These are phyloP conservation scores for Actenoides hombroni DNA, from an alignment of 2,113 vertebrate genomes.

Conservation along the genomic window DNA sequence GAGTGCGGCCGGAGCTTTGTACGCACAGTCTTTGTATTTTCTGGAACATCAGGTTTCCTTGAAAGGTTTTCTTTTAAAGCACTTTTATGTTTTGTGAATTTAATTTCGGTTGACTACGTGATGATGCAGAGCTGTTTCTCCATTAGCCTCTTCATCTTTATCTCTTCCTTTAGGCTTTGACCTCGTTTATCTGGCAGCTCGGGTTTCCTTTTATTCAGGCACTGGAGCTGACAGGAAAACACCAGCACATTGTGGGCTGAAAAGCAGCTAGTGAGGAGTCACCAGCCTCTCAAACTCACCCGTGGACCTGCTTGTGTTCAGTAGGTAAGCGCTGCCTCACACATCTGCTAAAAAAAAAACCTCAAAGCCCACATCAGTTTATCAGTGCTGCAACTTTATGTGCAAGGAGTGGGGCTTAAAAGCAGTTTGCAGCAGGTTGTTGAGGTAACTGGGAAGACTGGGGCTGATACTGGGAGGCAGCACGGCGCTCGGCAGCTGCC, in stretches of 20 bases:
- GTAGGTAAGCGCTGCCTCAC: rapidly evolving
- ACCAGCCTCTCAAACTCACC: neutral
- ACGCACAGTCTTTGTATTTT: neutral
- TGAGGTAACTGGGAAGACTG: neutral
- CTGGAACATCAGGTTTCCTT: neutral
- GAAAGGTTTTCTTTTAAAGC: neutral
- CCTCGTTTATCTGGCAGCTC: neutral
- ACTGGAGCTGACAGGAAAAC: neutral
- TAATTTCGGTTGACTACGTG: neutral
- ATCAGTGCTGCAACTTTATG: rapidly evolving
- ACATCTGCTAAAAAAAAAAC: neutral
- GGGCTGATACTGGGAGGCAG: neutral
- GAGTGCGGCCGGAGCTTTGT: neutral
- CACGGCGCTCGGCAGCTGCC: neutral
- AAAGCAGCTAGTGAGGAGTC: neutral
- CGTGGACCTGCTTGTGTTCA: neutral
- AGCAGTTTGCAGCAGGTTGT: too few species aligned
- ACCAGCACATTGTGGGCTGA: neutral
- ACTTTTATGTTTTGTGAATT: neutral
- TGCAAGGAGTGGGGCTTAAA: neutral
- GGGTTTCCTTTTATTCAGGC: neutral
- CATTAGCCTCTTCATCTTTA: neutral
- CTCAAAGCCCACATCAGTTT: rapidly evolving
- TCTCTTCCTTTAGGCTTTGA: neutral
- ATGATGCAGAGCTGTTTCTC: neutral